Base-by-base conservation (phyloP, 2,888 invertebrate genomes). In the Tryphoninae sp. region DNA sequence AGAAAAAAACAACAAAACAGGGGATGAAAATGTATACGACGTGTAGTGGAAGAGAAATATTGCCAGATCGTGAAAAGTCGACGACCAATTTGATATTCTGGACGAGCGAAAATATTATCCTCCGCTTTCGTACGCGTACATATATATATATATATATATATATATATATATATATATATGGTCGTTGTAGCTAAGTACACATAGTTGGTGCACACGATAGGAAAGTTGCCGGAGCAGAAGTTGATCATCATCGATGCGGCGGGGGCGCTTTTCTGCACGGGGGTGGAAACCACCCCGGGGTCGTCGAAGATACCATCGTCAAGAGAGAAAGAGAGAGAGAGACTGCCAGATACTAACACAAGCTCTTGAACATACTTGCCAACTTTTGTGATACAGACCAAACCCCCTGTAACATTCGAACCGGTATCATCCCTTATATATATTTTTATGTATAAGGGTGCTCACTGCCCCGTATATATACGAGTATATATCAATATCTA, bases 221-320 rank as follows among this genome's bases (percentile, higher is more conserved):
- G 11, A 72, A 78, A 79, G 69, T 74, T 79, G 4, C 64, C 33
- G 16, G 51, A 49, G 62, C 69, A 68, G 45, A 69, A 69, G 74
- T 80, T 71, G 69, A 71, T 80, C 69, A 65, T 68, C 69, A 64
- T 80, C 69, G 74, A 69, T 59, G 68, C n/a, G 58, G 19, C 11
- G 42, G 40, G 45, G 9, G 45, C 13, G 13, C 13, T 45, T 9
- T 2, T 45, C 45, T 13, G 11, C 13, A 45, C n/a, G n/a, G 40
- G 7, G 7, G 23, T 16, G 11, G 59, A 71, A 19, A 53, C 19
- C 55, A 53, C 19, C 55, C 9, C 7, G 19, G 67, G 49, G 26
- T 42, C 22, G 45, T 67, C 9, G 19, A 16, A 42, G 16, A 64
- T 53, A 42, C 23, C 69, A 55, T 26, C 59, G 13, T 19, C 40